Evolutionary conservation across 2,113 vertebrate genomes (phyloP).

Genomic region (Corythaixoides concolor): DNA sequence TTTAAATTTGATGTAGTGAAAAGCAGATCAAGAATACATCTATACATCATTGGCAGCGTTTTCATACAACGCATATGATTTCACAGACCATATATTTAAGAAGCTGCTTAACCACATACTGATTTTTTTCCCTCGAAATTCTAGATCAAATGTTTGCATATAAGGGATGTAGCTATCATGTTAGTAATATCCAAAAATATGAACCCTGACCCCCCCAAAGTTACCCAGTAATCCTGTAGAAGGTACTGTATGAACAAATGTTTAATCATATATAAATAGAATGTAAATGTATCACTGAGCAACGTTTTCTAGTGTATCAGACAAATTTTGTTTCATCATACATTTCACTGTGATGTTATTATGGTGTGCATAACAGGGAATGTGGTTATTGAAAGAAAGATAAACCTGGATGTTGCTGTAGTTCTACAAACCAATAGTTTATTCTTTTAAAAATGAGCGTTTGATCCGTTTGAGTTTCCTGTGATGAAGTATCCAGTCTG

Average conservation of each 20-base stretch:
- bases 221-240: constrained; percentile 78
- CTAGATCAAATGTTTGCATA: constrained; percentile 87
- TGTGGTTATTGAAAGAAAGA: constrained; percentile 79
- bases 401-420: constrained; percentile 85
- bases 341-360: constrained; percentile 87
- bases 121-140: constrained; percentile 79
- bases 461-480: constrained; percentile 52
- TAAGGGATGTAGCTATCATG: constrained; percentile 88
- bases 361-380: constrained; percentile 85
- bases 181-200: constrained; percentile 77
- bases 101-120: constrained; percentile 81
- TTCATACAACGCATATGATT: constrained; percentile 63
- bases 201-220: constrained; percentile 48
- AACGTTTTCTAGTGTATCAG: constrained; percentile 77
- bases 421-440: constrained; percentile 51
- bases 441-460: constrained; percentile 53
- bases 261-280: constrained; percentile 86
- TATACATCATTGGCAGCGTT: constrained; percentile 77
- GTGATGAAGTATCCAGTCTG: background rate
- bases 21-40: constrained; percentile 80
- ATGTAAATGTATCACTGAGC: constrained; percentile 80
- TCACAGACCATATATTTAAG: constrained; percentile 72
- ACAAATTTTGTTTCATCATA: constrained; percentile 72
- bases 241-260: constrained; percentile 84
- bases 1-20: constrained; percentile 83